phyloP scores from a whole-genome alignment of 2,888 invertebrate species.

The Achlya flavicornis region DNA sequence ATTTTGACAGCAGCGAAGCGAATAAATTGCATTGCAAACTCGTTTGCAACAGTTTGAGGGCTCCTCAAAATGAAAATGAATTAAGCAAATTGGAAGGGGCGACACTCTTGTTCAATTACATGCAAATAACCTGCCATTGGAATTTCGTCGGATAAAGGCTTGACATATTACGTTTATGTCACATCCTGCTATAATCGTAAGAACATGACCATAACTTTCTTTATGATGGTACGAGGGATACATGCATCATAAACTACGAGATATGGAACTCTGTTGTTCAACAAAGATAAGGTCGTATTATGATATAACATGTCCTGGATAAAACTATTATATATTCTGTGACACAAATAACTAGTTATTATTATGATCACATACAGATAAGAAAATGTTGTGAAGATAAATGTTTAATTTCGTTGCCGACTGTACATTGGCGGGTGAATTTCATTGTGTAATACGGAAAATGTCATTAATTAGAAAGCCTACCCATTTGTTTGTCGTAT shows the following conservation, averaged over 20 bases:
- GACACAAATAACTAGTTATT: neutral
- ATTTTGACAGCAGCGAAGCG: neutral
- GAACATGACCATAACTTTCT: slow-evolving; percentile 9
- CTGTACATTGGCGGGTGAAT: neutral
- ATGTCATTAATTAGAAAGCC: slow-evolving; percentile 2
- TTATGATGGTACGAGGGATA: slow-evolving; percentile 3
- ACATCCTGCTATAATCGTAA: slow-evolving; percentile 3
- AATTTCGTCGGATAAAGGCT: slow-evolving; percentile 9
- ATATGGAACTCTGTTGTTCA: slow-evolving; percentile 5
- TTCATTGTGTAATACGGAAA: neutral
- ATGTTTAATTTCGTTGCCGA: neutral
- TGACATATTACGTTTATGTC: neutral
- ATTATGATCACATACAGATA: neutral
- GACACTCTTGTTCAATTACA: slow-evolving; percentile 41
- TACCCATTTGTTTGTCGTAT: neutral
- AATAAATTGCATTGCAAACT: slow-evolving; percentile 7
- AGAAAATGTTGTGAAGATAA: neutral
- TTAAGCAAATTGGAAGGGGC: slow-evolving; percentile 33
- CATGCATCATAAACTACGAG: slow-evolving; percentile 8
- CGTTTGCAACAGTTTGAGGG: neutral
- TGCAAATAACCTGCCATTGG: slow-evolving; percentile 42
- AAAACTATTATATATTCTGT: no score
- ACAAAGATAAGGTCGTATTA: neutral
- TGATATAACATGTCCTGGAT: neutral
- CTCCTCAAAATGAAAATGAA: slow-evolving; percentile 20